These are phyloP conservation scores for Philotrypesis tridentata DNA, from an alignment of 1,140 invertebrate genomes.

Conservation along the genomic window DNA sequence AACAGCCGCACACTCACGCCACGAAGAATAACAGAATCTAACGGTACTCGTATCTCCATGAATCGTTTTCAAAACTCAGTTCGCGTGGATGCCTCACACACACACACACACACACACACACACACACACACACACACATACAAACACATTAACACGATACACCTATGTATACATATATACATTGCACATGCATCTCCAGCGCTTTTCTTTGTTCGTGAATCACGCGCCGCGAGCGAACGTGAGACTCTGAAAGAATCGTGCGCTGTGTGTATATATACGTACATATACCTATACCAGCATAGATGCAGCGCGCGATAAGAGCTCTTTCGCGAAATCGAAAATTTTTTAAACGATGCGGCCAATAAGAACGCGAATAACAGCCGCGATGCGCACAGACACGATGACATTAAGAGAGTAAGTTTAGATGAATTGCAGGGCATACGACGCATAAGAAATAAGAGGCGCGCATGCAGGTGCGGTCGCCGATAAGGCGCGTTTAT, in stretches of 20 bases:
- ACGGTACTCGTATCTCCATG: not conserved
- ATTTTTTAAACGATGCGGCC: not conserved
- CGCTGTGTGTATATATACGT: not conserved
- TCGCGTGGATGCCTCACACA: too few species aligned
- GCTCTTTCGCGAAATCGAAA: not conserved
- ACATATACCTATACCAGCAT: too few species aligned
- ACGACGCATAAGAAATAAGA: too few species aligned
- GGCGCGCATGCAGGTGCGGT: too few species aligned
- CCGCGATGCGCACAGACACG: not conserved
- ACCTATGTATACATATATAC: not conserved
- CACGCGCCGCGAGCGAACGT: not conserved
- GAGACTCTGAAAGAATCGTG: not conserved
- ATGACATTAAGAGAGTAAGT: too few species aligned
- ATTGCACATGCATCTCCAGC: not conserved
- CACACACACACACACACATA: too few species aligned
- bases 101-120: too few species aligned
- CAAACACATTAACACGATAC: too few species aligned
- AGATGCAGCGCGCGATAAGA: slow-evolving; percentile 1
- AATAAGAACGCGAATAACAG: not conserved
- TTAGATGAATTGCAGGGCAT: too few species aligned
- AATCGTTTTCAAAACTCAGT: not conserved
- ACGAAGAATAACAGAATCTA: not conserved
- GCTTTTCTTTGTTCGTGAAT: slow-evolving; percentile 3
- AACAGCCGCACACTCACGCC: not conserved
- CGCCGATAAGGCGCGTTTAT: not conserved